A percentile compares a stretch with the other conserved stretches of the same genome.
Evolutionary conservation across 2,113 vertebrate species (phyloP).

Genomic region (Dipodomys spectabilis): DNA sequence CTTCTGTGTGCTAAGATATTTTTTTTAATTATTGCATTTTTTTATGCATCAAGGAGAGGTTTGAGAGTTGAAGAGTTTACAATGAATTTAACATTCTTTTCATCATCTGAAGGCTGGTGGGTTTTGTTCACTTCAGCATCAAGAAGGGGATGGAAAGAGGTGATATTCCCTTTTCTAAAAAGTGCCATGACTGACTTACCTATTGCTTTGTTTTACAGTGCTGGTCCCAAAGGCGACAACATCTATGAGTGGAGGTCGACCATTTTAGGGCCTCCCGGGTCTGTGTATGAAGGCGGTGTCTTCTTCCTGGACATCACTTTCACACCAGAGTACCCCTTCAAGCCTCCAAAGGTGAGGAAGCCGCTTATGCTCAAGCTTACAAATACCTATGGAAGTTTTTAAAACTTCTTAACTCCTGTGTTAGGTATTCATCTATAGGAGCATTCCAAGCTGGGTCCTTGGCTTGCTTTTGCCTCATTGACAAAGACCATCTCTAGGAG

Average conservation of each 20-base stretch:
- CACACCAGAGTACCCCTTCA: slow-evolving; percentile 97
- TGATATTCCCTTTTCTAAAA: too few relatives aligned
- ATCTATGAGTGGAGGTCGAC: slow-evolving; percentile 98
- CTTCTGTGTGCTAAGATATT: neutral
- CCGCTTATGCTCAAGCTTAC: neutral
- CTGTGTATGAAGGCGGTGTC: slow-evolving; percentile 96
- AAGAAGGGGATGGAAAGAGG: too few relatives aligned
- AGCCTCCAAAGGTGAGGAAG: slow-evolving; percentile 96
- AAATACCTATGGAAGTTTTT: neutral
- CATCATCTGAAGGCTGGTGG: neutral
- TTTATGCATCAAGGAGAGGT: neutral
- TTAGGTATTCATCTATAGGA: neutral
- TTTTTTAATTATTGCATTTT: neutral
- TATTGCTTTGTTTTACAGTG: slow-evolving; percentile 83
- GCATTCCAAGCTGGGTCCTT: too few relatives aligned
- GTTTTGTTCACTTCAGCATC: neutral
- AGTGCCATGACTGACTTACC: neutral
- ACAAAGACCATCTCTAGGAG: slow-evolving; percentile 1
- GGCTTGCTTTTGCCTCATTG: neutral
- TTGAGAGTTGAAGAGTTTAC: neutral
- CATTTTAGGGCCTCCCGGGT: slow-evolving; percentile 96
- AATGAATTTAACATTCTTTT: neutral
- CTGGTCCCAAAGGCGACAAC: slow-evolving; percentile 97
- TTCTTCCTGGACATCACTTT: slow-evolving; percentile 98
- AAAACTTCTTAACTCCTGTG: too few relatives aligned